Evolutionary conservation across 2,888 invertebrate species (phyloP).

Genomic region (Argyresthia goedartella): DNA sequence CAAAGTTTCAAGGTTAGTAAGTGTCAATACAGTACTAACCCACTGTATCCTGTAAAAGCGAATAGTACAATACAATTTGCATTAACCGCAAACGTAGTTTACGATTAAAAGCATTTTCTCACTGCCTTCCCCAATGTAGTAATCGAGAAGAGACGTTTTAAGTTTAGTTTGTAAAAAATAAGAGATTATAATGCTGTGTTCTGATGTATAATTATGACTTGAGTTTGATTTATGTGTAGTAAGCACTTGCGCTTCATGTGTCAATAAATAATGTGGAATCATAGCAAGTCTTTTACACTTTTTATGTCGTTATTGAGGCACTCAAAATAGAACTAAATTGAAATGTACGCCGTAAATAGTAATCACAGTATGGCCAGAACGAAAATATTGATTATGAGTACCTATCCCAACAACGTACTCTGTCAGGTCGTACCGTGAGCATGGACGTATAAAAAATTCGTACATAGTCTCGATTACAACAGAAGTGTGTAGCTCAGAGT

Average conservation of each 20-base stretch:
- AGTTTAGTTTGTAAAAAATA: not conserved
- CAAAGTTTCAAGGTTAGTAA: no score
- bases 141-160: not conserved
- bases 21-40: no score
- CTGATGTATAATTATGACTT: not conserved
- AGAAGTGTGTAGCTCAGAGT: no score
- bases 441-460: no score
- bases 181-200: slow-evolving; percentile 31
- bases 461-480: not conserved
- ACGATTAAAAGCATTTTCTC: slow-evolving; percentile 13
- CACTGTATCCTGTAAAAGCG: slow-evolving; percentile 18
- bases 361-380: no score
- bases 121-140: slow-evolving; percentile 31
- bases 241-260: slow-evolving; percentile 58
- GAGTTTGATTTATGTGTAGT: slow-evolving; percentile 39
- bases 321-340: no score
- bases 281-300: not conserved
- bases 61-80: slow-evolving; percentile 53
- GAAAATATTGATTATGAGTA: no score
- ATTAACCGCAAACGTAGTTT: slow-evolving; percentile 25
- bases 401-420: no score
- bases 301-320: no score
- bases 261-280: slow-evolving; percentile 38
- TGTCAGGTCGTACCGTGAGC: no score
- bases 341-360: no score